Conservation (phyloP, 2,888 invertebrate species). For the Hylaea fasciaria region DNA sequence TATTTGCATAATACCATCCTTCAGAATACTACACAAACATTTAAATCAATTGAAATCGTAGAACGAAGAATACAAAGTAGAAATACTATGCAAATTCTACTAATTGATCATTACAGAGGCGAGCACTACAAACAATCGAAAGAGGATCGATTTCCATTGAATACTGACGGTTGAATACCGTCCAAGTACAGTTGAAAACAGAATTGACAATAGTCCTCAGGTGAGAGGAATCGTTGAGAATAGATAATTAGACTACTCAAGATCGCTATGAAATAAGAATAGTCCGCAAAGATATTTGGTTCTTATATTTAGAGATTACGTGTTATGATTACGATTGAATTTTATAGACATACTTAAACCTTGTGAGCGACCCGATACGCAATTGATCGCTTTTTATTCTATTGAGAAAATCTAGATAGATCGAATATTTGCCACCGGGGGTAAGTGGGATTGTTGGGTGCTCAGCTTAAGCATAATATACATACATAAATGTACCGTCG, state of each 20-base stretch:
- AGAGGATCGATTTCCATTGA: constrained; percentile 49
- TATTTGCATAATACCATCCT: constrained; percentile 6
- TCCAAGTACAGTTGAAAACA: constrained; percentile 6
- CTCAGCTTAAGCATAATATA: too few species aligned
- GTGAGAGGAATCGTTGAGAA: too few species aligned
- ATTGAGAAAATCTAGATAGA: too few species aligned
- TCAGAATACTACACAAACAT: constrained; percentile 12
- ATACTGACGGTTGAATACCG: constrained; percentile 14
- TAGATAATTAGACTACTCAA: too few species aligned
- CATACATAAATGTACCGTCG: too few species aligned
- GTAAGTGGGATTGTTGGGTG: too few species aligned
- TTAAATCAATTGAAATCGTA: constrained; percentile 6
- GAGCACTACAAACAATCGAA: constrained; percentile 48
- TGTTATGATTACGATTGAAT: too few species aligned
- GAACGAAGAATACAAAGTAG: constrained; percentile 36
- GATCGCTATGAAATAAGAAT: too few species aligned
- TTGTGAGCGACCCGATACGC: too few species aligned
- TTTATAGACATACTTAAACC: neutral
- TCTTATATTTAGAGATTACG: neutral
- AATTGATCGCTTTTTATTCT: too few species aligned
- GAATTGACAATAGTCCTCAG: neutral
- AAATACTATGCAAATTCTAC: constrained; percentile 51
- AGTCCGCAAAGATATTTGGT: neutral
- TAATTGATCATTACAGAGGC: constrained; percentile 63
- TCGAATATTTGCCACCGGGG: too few species aligned